Base-by-base conservation (phyloP, 2,113 vertebrate genomes). In the Channa argus region DNA sequence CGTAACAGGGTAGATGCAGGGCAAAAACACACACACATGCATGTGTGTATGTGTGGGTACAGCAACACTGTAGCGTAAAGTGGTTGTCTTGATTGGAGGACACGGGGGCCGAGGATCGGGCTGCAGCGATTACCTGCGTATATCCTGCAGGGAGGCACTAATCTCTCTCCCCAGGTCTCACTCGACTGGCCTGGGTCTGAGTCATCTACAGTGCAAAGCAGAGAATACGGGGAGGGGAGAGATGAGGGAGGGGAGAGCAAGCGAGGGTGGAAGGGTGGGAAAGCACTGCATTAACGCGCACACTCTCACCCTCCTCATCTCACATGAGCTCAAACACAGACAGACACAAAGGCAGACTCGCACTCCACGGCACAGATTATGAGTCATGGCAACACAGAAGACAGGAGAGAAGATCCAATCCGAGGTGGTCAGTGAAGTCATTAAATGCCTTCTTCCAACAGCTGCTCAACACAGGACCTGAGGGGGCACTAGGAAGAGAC, bases 61-160 rank as follows among this genome's bases (percentile, higher is more conserved):
- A 71, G 82, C 63, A 59, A 76, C 66, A 58, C 12, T 77, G 77
- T 51, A 61, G 77, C 61, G 75, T 63, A 71, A 62, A 82, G 75
- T 66, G 70, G 51, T 58, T 74, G 83, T 59, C 50, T 51, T 56
- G 72, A 73, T 68, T 79, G 33, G 78, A 87, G 59, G 77, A 79
- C 58, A 67, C 0, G 36, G 53, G 78, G 70, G 63, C 73, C 50
- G 75, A 87, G 71, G 79, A 59, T 84, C 67, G 63, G 71, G 82
- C 88, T 85, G 87, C 89, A 86, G 89, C 83, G 80, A 87, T 97
- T 96, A 97, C 96, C 96, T 96, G 96, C 94, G 88, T 95, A 96
- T 92, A 96, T 96, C 93, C 95, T 96, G 95, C 95, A 96, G 94
- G 94, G 94, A 93, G 93, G 91, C 92, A 95, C 92, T 96, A 96